Base-by-base conservation (phyloP, 2,113 vertebrate species). In the Vulpes lagopus region DNA sequence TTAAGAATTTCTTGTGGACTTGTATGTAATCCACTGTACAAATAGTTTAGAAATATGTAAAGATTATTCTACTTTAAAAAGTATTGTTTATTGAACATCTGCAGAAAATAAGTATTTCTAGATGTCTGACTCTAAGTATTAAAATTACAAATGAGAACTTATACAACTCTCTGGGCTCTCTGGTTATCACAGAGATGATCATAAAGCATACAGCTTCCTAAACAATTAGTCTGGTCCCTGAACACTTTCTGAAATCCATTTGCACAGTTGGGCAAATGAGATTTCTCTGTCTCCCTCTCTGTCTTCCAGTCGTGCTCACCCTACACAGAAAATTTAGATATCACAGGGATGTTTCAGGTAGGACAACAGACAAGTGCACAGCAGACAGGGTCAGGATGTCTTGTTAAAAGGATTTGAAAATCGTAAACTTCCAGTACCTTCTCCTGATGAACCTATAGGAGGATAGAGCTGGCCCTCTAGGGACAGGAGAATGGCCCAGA, bases 11-110 rank as follows among this genome's bases (percentile, higher is more conserved):
- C 20, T 57, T 91, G n/a, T 59, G 12, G 25, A 93, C 97, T 96
- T 59, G 27, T 5, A 83, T 10, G 87, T 14, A 90, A 65, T 67
- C 32, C 27, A 81, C 87, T 94, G 11, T 78, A 55, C 16, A 94
- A 93, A 53, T 83, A 22, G 22, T 30, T 97, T 35, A 93, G 49
- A 82, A 67, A 65, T 78, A 60, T 83, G 14, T 91, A 96, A 96
- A 92, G 3, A 69, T 0, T 55, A 0, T 84, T 65, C 1, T 25
- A 84, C 35, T 88, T 95, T 20, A 2, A 38, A 57, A 82, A 71
- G 12, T 73, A 38, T 67, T 2, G 30, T 95, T 86, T 20, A 20
- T 49, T 91, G 82, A 12, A 51, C 76, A 81, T 32, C 16, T 96
- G 32, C 6, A 55, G 59, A 53, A 43, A 85, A 30, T 23, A 8